phyloP scores from a whole-genome alignment of 2,113 vertebrate species.

The Cervus canadensis region DNA sequence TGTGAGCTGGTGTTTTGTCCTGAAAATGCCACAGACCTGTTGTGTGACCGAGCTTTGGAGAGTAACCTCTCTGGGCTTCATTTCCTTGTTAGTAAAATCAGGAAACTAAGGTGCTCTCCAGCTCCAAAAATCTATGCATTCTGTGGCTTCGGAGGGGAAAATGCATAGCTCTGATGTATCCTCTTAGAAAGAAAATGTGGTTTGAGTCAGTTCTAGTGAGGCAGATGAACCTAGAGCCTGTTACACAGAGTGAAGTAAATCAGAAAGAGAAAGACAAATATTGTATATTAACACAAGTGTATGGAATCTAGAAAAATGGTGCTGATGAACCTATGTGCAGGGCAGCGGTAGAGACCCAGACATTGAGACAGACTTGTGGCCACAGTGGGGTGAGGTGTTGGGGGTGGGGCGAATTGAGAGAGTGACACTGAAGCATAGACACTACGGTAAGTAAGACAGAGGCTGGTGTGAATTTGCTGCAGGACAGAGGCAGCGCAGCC shows the following conservation, averaged over 20 bases:
- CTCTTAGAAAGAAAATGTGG: not conserved
- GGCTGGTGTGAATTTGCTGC: not conserved
- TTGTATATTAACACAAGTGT: not conserved
- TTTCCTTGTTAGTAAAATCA: not conserved
- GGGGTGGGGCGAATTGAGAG: not conserved
- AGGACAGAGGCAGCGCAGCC: not conserved
- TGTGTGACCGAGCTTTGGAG: not conserved
- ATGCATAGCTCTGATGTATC: not conserved
- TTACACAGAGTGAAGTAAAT: not conserved
- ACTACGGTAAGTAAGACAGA: not conserved
- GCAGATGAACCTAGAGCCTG: not conserved
- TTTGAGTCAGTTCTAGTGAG: not conserved
- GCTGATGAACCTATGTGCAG: not conserved
- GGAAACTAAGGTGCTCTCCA: not conserved
- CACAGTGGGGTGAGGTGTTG: accelerated
- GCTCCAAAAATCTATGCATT: not conserved
- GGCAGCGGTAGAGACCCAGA: not conserved
- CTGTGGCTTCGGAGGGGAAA: not conserved
- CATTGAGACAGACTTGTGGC: not conserved
- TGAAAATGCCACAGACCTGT: not conserved
- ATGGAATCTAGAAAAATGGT: not conserved
- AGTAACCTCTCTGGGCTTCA: not conserved
- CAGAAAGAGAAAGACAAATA: not conserved
- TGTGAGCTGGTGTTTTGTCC: not conserved
- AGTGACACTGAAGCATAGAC: not conserved